Evolutionary conservation across 2,888 invertebrate genomes (phyloP), one percentile per base, ranked within the genome.

Genomic region (Mythimna pallens): DNA sequence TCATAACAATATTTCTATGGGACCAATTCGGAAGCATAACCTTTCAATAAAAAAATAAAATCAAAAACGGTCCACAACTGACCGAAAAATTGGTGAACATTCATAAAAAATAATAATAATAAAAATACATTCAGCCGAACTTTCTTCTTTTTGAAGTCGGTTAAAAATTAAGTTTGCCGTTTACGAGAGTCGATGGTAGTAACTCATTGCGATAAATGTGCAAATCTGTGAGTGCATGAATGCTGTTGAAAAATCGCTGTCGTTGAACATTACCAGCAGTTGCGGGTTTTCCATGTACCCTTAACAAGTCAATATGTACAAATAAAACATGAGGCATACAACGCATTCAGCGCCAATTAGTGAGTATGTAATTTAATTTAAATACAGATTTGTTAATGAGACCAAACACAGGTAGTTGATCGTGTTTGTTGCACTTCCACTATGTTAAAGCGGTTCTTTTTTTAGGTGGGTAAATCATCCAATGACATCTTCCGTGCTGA

Each of bases 321-420:
- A 58, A 50, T 75, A 50, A 52, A 73, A 22, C n/a, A 52, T 52
- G 14, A 20, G 0, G 17, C 14, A n/a, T 47, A 17, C 30, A 47
- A 74, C 12, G 34, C 17, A 20, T 50, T 64, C 20, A 58, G 10
- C 9, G 20, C 55, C 47, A 62, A 47, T 76, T 12, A n/a, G 17
- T 25, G 25, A 50, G n/a, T 43, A 30, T 30, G 30, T 30, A 34
- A 17, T 47, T 47, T 47, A 34, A 76, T 66, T 66, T 66, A 67
- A 68, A 50, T 43, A 68, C 9, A 22, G 58, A 73, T 76, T 73
- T 52, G n/a, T 25, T 52, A 59, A 73, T 73, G 43, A 52, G 22
- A 67, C 40, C 58, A 34, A 78, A 70, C 34, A 63, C n/a, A 34
- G 20, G 57, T 57, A 50, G 36, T 55, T 70, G 17, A 76, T 76